These are phyloP conservation scores for Chaetops frenatus DNA, from an alignment of 2,113 vertebrate genomes.

Conservation along the genomic window DNA sequence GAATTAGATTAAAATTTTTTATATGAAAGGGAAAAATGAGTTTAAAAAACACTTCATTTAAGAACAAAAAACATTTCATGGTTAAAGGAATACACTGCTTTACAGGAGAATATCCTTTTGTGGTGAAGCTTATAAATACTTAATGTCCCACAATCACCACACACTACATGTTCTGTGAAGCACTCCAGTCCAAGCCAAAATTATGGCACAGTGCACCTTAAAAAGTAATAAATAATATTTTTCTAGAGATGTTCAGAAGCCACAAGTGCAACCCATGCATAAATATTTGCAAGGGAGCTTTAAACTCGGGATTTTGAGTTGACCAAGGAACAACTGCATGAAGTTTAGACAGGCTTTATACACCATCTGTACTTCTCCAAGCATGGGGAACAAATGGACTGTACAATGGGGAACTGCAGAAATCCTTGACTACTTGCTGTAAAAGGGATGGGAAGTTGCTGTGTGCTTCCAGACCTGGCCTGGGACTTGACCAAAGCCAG, in stretches of 20 bases:
- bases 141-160: slow-evolving; percentile 29
- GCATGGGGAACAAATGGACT: not conserved
- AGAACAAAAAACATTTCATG: not conserved
- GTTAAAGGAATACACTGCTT: slow-evolving; percentile 21
- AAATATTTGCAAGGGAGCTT: slow-evolving; percentile 26
- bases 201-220: not conserved
- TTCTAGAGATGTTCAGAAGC: slow-evolving; percentile 34
- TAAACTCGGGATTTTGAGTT: slow-evolving; percentile 7
- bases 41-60: slow-evolving; percentile 20
- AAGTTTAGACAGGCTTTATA: not conserved
- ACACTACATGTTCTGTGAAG: not conserved
- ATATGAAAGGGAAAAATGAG: slow-evolving; percentile 26
- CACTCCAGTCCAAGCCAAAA: not conserved
- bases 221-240: slow-evolving; percentile 35
- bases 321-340: not conserved
- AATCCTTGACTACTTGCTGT: not conserved
- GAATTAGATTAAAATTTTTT: slow-evolving; percentile 60
- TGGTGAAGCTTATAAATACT: slow-evolving; percentile 18
- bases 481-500: not conserved
- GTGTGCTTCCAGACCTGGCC: not conserved
- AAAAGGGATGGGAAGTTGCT: not conserved
- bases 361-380: not conserved
- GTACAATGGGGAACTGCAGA: not conserved
- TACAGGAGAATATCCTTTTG: slow-evolving; percentile 12
- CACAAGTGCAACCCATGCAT: slow-evolving; percentile 7